Conservation (phyloP, 2,888 invertebrate species). For the Chloroclysta siterata region DNA sequence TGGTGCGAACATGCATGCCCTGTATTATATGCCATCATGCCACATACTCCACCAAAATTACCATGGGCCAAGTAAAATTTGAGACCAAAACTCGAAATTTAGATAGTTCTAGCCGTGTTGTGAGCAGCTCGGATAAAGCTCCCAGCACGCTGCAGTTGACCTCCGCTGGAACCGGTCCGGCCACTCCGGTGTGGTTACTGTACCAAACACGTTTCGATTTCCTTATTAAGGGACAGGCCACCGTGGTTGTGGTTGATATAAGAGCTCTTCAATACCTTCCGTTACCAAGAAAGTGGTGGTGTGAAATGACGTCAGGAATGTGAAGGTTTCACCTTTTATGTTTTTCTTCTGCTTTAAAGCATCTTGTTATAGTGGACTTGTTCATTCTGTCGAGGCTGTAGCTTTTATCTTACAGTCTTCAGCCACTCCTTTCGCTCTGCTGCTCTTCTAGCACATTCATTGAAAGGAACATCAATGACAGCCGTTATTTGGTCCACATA, state of each 20-base stretch:
- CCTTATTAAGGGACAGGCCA: slow-evolving; percentile 15
- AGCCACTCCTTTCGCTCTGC: no score
- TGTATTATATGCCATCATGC: neutral
- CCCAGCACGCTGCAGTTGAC: slow-evolving; percentile 6
- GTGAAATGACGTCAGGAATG: neutral
- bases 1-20: no score
- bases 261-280: slow-evolving; percentile 1
- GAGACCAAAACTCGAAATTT: neutral
- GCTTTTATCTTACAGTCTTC: no score
- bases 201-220: slow-evolving; percentile 26
- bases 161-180: slow-evolving; percentile 23
- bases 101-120: neutral
- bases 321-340: neutral
- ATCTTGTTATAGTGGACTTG: no score
- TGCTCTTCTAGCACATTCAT: no score
- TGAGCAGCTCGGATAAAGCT: slow-evolving; percentile 10
- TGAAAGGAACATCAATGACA: no score
- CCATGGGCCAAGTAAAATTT: neutral
- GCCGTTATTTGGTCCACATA: no score
- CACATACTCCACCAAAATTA: neutral
- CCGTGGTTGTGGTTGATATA: slow-evolving; percentile 13
- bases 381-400: no score
- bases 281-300: slow-evolving; percentile 3
- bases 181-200: slow-evolving; percentile 14
- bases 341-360: neutral